Conservation (phyloP, 2,888 invertebrate species). For the Cremastinae sp. region DNA sequence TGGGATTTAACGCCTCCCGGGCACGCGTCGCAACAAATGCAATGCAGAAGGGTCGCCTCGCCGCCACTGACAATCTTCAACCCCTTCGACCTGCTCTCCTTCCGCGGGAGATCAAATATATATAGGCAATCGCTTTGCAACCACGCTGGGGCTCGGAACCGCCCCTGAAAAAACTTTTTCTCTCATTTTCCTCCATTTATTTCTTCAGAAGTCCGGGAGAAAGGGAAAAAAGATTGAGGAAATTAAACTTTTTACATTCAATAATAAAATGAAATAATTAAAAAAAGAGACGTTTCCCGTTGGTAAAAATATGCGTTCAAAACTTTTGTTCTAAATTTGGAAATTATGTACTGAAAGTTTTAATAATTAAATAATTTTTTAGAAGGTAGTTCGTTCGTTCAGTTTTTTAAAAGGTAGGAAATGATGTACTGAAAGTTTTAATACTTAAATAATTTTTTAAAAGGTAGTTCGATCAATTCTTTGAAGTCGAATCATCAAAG, state of each 20-base stretch:
- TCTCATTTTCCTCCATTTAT: neutral
- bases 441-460: too few relatives aligned
- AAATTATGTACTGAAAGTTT: too few relatives aligned
- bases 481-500: too few relatives aligned
- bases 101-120: constrained; percentile 49
- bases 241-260: neutral
- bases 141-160: constrained; percentile 23
- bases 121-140: constrained; percentile 52
- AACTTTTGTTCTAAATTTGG: too few relatives aligned
- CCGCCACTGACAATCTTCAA: constrained; percentile 28
- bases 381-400: too few relatives aligned
- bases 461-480: too few relatives aligned
- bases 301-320: too few relatives aligned
- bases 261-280: neutral
- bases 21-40: constrained; percentile 45
- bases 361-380: too few relatives aligned
- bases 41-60: constrained; percentile 25
- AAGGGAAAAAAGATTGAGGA: neutral
- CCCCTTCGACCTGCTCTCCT: constrained; percentile 23
- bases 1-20: constrained; percentile 50
- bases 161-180: neutral
- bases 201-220: neutral
- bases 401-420: too few relatives aligned
- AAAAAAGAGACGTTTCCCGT: too few relatives aligned
- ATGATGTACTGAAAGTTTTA: too few relatives aligned